Evolutionary conservation across 2,113 vertebrate genomes (phyloP).

Genomic region (Crotalus helleri): DNA sequence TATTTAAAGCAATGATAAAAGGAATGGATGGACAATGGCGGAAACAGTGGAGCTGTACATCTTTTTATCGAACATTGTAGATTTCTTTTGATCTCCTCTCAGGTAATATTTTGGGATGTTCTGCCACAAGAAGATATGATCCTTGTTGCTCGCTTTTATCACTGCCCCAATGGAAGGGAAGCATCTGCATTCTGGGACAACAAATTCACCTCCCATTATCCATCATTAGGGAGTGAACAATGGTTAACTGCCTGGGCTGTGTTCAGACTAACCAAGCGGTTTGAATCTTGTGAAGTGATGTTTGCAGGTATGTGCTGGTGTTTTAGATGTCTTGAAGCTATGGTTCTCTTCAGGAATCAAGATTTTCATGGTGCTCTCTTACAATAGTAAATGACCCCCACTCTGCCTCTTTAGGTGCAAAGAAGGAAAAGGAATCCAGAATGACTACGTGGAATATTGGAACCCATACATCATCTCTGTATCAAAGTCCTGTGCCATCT

Average conservation of each 20-base stretch:
- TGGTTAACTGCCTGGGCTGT: conserved; percentile 45
- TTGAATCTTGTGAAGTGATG: not conserved
- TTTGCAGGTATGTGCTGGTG: not conserved
- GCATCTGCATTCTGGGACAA: conserved; percentile 40
- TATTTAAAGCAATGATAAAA: not conserved
- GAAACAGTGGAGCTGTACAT: not conserved
- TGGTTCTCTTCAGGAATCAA: not conserved
- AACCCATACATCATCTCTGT: conserved; percentile 38
- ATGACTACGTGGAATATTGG: conserved; percentile 43
- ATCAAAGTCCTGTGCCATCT: conserved; percentile 46
- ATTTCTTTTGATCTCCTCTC: not conserved
- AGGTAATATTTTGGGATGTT: conserved; percentile 40
- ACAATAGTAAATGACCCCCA: not conserved
- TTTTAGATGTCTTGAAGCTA: too few species aligned
- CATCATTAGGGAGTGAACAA: conserved; percentile 36
- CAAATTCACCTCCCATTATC: not conserved
- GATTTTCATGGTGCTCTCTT: not conserved
- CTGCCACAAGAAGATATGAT: conserved; percentile 45
- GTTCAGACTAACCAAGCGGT: conserved; percentile 25
- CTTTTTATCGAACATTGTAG: not conserved
- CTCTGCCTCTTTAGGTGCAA: not conserved
- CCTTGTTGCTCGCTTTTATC: conserved; percentile 52
- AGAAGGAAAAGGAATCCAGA: not conserved
- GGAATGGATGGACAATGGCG: not conserved
- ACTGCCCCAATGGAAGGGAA: conserved; percentile 46